A percentile compares a stretch with the other conserved stretches of the same genome.
phyloP scores from a whole-genome alignment of 2,113 vertebrate genomes.

The Coryphaenoides rupestris region DNA sequence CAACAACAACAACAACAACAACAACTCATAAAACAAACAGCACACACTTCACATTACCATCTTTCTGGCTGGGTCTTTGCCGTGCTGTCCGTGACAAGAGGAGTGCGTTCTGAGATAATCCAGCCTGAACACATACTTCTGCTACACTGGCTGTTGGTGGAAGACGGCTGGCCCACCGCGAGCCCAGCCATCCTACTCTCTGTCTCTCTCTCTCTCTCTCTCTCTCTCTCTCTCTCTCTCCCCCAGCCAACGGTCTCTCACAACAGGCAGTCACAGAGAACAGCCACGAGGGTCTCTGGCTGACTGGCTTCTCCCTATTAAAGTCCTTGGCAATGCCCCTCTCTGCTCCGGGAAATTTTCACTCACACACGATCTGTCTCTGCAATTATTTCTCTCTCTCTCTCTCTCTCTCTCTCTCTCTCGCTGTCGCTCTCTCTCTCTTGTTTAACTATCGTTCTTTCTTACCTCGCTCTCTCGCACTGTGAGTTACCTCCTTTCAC shows the following conservation, averaged over 20 bases:
- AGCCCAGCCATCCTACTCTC: conserved; percentile 43
- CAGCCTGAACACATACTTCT: conserved; percentile 23
- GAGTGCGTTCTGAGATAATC: conserved; percentile 46
- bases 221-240: too few relatives aligned
- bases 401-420: background rate
- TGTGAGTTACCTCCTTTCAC: conserved; percentile 14
- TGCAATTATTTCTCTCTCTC: background rate
- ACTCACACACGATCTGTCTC: background rate
- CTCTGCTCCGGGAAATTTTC: conserved; percentile 9
- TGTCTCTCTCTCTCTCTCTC: too few relatives aligned
- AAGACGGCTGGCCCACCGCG: conserved; percentile 19
- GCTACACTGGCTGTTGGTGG: conserved; percentile 24
- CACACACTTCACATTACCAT: conserved; percentile 55
- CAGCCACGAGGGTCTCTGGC: conserved; percentile 14
- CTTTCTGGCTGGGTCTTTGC: conserved; percentile 35
- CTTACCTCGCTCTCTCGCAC: background rate
- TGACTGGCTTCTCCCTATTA: conserved; percentile 29
- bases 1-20: too few relatives aligned
- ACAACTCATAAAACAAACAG: too few relatives aligned
- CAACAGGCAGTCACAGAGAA: conserved; percentile 37
- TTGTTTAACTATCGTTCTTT: background rate
- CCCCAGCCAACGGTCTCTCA: conserved; percentile 16
- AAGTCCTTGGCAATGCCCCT: conserved; percentile 29
- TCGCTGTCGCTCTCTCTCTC: background rate
- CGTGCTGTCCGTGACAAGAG: conserved; percentile 36